Conservation (phyloP, 1,140 invertebrate genomes). For the Gyrodactylus bullatarudis region DNA sequence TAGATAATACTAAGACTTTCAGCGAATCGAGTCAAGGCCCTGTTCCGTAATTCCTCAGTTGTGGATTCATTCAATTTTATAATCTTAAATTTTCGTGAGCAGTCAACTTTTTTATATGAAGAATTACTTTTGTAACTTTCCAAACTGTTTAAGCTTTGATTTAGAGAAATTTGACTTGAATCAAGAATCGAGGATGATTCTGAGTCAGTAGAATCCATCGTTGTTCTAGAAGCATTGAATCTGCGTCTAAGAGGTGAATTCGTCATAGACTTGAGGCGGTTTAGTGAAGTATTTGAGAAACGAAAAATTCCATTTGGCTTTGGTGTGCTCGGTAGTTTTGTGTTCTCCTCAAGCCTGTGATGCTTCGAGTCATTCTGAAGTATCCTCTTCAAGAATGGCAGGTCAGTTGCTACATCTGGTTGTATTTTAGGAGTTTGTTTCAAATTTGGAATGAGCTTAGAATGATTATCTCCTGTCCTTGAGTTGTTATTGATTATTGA, state of each 20-base stretch:
- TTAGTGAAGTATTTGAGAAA: not conserved
- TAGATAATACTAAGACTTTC: constrained; percentile 1
- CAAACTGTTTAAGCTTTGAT: no score
- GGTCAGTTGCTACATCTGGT: no score
- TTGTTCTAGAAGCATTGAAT: not conserved
- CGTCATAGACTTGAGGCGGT: not conserved
- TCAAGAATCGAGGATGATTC: not conserved
- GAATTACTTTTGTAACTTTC: not conserved
- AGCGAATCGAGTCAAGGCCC: not conserved
- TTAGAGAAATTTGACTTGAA: not conserved
- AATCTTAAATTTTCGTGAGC: not conserved
- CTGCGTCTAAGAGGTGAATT: not conserved
- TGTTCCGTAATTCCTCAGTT: not conserved
- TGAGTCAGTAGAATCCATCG: not conserved
- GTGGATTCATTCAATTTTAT: not conserved
- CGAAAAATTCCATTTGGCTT: no score
- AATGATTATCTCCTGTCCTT: no score
- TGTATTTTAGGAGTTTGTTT: no score
- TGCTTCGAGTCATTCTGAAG: no score
- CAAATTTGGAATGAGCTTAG: no score
- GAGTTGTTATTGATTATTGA: no score
- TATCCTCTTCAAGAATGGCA: no score
- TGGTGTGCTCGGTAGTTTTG: not conserved
- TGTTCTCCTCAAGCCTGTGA: not conserved
- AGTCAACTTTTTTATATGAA: not conserved